Evolutionary conservation across 2,797 vertebrate genomes (phyloP).

Genomic region (Microtus agrestis): DNA sequence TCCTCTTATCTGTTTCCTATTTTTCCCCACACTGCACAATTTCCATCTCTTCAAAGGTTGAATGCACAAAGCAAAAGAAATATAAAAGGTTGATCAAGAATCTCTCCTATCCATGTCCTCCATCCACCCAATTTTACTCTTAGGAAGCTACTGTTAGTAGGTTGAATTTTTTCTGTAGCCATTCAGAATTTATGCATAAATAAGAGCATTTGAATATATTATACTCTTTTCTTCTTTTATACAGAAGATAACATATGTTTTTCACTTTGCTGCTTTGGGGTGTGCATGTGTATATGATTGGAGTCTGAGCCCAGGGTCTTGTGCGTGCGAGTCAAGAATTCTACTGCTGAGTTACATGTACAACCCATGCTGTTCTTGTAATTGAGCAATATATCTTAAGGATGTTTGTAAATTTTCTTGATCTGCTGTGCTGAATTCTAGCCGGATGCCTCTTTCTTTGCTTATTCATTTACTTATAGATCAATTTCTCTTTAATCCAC

Average conservation of each 20-base stretch:
- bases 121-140: neutral
- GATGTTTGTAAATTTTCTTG: conserved; percentile 9
- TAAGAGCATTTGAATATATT: conserved; percentile 1
- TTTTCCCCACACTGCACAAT: conserved; percentile 1
- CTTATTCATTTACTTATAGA: conserved; percentile 32
- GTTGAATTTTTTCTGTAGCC: neutral
- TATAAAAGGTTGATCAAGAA: neutral
- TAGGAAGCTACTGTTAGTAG: neutral
- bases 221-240: neutral
- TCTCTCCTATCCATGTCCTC: too few relatives aligned
- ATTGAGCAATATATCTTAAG: neutral
- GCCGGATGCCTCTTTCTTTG: neutral
- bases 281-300: neutral
- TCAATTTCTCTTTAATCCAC: conserved; percentile 11
- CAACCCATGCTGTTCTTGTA: neutral
- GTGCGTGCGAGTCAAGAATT: neutral
- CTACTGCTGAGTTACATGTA: neutral
- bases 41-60: conserved; percentile 28
- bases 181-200: conserved; percentile 19
- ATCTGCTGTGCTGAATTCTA: neutral
- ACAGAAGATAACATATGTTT: conserved; percentile 1
- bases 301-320: neutral
- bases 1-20: neutral
- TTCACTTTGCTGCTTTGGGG: neutral
- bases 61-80: neutral